Evolutionary conservation across 2,888 invertebrate species (phyloP).

Genomic region (Venustoraphidia nigricollis): DNA sequence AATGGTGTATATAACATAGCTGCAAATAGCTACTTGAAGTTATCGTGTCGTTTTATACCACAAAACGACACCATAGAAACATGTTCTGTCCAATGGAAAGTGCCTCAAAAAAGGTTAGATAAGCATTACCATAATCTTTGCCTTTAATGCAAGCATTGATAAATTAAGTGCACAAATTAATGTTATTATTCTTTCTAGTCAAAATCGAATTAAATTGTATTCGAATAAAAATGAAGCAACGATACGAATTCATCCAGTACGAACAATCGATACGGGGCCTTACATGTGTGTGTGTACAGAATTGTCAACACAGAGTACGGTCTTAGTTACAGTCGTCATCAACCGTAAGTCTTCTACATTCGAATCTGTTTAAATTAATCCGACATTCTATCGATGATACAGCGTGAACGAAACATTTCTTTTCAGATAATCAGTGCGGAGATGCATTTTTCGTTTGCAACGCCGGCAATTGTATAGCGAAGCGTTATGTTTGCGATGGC

Average conservation of each 20-base stretch:
- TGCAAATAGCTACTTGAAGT: no score
- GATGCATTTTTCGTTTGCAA: constrained; percentile 16
- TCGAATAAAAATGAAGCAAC: constrained; percentile 3
- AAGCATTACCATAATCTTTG: no score
- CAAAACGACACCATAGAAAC: no score
- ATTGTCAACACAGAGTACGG: neutral
- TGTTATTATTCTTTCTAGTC: constrained; percentile 1
- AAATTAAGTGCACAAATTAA: no score
- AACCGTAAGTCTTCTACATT: neutral
- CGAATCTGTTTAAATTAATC: no score
- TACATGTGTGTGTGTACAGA: constrained; percentile 2
- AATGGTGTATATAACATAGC: no score
- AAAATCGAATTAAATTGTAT: neutral
- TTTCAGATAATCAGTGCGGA: constrained; percentile 7
- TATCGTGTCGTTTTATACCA: no score
- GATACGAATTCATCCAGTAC: constrained; percentile 1
- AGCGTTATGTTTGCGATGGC: constrained; percentile 22
- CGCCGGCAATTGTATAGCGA: constrained; percentile 19
- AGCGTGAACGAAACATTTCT: no score
- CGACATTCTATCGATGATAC: no score
- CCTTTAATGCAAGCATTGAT: no score
- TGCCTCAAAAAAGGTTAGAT: no score
- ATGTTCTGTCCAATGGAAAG: no score
- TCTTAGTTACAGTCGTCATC: neutral
- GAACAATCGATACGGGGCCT: neutral